Evolutionary conservation across 2,888 invertebrate genomes (phyloP).

Genomic region (Synergus laeviventris): DNA sequence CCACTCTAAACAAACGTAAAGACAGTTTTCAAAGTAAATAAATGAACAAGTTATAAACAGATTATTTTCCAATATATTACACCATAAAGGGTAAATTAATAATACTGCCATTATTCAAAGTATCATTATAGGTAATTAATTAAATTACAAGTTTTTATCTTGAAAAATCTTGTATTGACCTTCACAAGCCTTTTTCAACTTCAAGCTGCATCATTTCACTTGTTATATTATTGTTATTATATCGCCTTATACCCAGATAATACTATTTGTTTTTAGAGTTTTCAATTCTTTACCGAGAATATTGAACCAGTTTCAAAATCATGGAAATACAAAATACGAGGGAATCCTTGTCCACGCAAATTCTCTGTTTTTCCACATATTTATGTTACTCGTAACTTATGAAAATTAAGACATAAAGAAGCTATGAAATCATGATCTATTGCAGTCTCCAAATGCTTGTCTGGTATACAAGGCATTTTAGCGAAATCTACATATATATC

Average conservation of each 20-base stretch:
- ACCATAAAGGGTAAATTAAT: background rate
- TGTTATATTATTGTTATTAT: background rate
- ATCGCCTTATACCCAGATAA: background rate
- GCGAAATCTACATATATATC: background rate
- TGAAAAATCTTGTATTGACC: background rate
- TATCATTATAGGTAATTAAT: background rate
- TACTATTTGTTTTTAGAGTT: background rate
- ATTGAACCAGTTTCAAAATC: constrained; percentile 4
- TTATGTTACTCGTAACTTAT: background rate
- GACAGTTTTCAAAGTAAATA: background rate
- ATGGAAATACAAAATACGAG: constrained; percentile 18
- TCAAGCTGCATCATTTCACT: background rate
- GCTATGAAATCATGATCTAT: constrained; percentile 14
- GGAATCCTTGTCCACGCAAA: background rate
- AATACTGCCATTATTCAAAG: background rate
- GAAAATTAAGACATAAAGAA: background rate
- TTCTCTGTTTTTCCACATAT: background rate
- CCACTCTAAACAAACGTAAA: constrained; percentile 81
- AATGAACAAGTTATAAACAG: too few species aligned
- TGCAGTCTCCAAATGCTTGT: background rate
- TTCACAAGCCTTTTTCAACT: background rate
- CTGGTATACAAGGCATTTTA: background rate
- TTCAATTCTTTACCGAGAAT: background rate
- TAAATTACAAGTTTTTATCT: background rate
- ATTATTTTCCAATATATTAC: background rate